Conservation (phyloP, 1,140 invertebrate species). For the Philotrypesis tridentata region DNA sequence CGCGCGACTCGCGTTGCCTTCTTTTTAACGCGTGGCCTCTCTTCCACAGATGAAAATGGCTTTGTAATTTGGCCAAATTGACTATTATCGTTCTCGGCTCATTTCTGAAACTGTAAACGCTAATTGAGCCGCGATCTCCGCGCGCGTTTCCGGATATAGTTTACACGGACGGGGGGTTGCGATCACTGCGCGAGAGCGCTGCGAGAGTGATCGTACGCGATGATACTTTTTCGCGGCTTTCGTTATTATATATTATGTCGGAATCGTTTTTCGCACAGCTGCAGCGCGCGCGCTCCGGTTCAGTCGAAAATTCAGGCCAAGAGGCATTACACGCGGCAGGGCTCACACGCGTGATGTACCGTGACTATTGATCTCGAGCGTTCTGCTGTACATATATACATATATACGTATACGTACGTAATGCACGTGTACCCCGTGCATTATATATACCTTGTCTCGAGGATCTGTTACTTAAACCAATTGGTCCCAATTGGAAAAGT, state of each 20-base stretch:
- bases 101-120: background rate
- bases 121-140: background rate
- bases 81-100: background rate
- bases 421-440: background rate
- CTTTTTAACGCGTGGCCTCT: background rate
- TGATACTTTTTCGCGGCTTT: background rate
- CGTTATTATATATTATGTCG: background rate
- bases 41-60: background rate
- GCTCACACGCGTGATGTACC: background rate
- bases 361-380: background rate
- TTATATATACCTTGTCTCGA: background rate
- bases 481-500: background rate
- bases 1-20: background rate
- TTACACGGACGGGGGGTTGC: background rate
- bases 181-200: background rate
- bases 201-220: too few species aligned
- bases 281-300: too few species aligned
- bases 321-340: too few species aligned
- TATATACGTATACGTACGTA: background rate
- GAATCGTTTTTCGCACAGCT: background rate
- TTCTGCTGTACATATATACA: too few species aligned
- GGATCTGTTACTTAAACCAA: background rate
- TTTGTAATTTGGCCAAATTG: background rate
- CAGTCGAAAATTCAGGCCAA: too few species aligned
- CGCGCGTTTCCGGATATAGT: background rate